Conservation (phyloP, 2,797 vertebrate species). For the Gambusia yucatana region DNA sequence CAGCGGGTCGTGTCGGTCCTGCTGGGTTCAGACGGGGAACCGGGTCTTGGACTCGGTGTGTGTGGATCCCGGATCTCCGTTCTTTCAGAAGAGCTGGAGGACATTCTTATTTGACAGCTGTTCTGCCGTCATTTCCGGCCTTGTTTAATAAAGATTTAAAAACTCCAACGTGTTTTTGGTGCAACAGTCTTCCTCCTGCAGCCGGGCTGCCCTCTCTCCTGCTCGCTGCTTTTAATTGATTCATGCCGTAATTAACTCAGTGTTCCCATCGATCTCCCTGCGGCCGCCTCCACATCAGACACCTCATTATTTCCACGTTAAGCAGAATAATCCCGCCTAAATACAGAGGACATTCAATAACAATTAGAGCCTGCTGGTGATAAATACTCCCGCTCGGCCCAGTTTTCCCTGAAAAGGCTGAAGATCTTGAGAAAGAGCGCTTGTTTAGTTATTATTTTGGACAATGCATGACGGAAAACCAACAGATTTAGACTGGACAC, state of each 20-base stretch:
- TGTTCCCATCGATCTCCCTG: conserved; percentile 79
- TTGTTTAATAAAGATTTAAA: neutral
- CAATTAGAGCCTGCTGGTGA: conserved; percentile 54
- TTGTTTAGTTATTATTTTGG: neutral
- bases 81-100: conserved; percentile 22
- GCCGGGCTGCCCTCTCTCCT: conserved; percentile 31
- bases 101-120: neutral
- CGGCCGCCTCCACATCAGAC: conserved; percentile 52
- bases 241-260: conserved; percentile 82
- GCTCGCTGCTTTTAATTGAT: conserved; percentile 79
- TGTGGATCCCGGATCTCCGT: conserved; percentile 42
- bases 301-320: conserved; percentile 80
- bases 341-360: conserved; percentile 70
- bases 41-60: neutral
- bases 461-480: neutral
- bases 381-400: conserved; percentile 38
- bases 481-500: neutral
- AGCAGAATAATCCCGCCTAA: conserved; percentile 75
- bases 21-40: conserved; percentile 1
- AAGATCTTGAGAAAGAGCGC: neutral
- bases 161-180: neutral
- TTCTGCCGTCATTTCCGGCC: neutral
- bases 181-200: conserved; percentile 11
- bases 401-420: neutral
- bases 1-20: neutral